Conservation (phyloP, 2,113 vertebrate species). For the Atractosteus spatula region DNA sequence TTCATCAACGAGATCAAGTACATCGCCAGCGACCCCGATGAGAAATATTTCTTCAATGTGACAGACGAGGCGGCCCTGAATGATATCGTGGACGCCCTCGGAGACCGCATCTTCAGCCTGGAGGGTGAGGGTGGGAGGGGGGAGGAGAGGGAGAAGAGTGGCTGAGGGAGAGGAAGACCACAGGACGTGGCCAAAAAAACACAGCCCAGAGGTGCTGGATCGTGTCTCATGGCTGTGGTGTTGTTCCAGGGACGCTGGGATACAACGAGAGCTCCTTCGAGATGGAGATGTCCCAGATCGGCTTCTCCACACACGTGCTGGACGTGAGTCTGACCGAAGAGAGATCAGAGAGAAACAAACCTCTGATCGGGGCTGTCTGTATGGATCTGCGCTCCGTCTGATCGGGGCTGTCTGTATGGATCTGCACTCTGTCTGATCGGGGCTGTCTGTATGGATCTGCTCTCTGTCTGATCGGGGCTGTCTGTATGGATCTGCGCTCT, state of each 20-base stretch:
- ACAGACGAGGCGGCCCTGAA: constrained; percentile 89
- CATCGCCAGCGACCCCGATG: constrained; percentile 89
- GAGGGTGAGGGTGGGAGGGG: constrained; percentile 70
- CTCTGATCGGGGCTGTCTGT: neutral
- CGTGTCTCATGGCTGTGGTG: neutral
- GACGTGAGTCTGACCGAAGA: constrained; percentile 67
- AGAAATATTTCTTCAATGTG: constrained; percentile 94
- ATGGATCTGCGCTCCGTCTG: no score
- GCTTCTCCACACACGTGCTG: constrained; percentile 82
- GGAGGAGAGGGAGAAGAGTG: neutral
- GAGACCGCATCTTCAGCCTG: constrained; percentile 90
- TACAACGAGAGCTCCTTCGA: constrained; percentile 89
- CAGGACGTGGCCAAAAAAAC: neutral
- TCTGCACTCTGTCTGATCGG: no score
- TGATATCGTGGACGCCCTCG: constrained; percentile 91
- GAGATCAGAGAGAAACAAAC: no score
- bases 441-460: no score
- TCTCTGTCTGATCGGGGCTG: neutral
- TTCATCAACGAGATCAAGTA: constrained; percentile 89
- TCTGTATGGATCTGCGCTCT: no score
- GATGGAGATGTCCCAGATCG: constrained; percentile 95
- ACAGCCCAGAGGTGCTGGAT: neutral
- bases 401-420: no score
- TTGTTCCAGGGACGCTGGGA: constrained; percentile 74
- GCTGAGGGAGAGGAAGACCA: neutral